Evolutionary conservation across 1,140 invertebrate species (phyloP), one percentile per base, ranked within the genome.

Genomic region (Macrotrachela quadricornifera): DNA sequence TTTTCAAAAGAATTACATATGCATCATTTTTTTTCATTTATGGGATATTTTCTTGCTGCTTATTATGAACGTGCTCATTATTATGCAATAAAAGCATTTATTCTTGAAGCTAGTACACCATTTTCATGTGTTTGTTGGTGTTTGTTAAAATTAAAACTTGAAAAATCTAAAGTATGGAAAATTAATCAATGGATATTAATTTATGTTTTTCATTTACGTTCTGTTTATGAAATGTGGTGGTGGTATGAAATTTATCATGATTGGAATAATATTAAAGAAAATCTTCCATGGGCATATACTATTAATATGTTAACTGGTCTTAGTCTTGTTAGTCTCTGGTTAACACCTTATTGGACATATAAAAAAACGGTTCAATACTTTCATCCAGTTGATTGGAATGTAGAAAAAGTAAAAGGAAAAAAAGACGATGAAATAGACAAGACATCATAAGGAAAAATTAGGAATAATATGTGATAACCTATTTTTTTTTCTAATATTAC

Each of bases 281-380:
- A 47, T 8, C 63, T 65, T 61, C 63, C 62, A 8, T 11, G 46
- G 2, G 16, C 57, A 0, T 50, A 61, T 13, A 62, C 64, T 39
- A 45, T 58, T 4, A 48, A 54, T 1, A 54, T 65, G 0, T 63
- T 62, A 46, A 48, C 51, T 10, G 62, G 62, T 47, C 57, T 65
- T 10, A 38, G 46, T 11, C 51, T 64, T 1, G 59, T 63, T 8
- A 61, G 61, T 6, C 59, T 65, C 39, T 30, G 63, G 0, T 63
- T 65, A 63, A 65, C 64, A 15, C 64, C 64, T n/a, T 65, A 64
- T 57, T 65, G 64, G 64, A 64, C 62, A 1, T 65, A 63, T 58
- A 65, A 63, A 56, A 65, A 65, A 54, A 65, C 64, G 0, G 50
- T 56, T n/a, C 64, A 65, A 51, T 59, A 64, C 58, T 56, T 64